Conservation (phyloP, 2,113 vertebrate species). For the Carollia perspicillata region DNA sequence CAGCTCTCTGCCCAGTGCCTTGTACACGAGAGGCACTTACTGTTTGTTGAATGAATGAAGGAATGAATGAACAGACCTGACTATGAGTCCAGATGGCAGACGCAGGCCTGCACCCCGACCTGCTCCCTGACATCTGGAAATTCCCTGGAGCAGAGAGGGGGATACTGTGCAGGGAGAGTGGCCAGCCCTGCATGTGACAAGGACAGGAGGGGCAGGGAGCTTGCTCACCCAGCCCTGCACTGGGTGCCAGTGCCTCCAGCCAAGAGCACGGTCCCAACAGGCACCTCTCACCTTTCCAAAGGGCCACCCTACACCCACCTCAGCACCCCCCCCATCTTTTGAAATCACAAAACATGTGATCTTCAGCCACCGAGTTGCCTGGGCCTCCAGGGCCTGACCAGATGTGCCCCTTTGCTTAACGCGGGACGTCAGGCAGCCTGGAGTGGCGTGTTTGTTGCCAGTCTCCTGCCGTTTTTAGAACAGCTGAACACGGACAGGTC, state of each 20-base stretch:
- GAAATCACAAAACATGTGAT: background rate
- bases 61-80: background rate
- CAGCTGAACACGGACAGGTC: constrained; percentile 66
- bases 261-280: background rate
- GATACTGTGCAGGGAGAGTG: fast-evolving
- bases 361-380: constrained; percentile 61
- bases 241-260: background rate
- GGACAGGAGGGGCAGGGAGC: fast-evolving
- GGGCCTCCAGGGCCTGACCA: constrained; percentile 68
- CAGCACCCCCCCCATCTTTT: constrained; percentile 2
- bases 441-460: constrained; percentile 59
- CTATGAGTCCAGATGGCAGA: background rate
- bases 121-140: background rate
- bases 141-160: background rate
- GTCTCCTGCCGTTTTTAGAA: constrained; percentile 72
- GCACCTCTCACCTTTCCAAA: background rate
- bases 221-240: background rate
- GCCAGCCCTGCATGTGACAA: fast-evolving
- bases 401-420: constrained; percentile 59
- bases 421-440: constrained; percentile 54
- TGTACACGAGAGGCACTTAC: background rate
- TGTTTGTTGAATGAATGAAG: too few relatives aligned
- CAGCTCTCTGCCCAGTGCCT: background rate
- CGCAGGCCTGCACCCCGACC: too few relatives aligned
- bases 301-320: background rate